Conservation (phyloP, 2,888 invertebrate genomes). For the Synergus japonicus region DNA sequence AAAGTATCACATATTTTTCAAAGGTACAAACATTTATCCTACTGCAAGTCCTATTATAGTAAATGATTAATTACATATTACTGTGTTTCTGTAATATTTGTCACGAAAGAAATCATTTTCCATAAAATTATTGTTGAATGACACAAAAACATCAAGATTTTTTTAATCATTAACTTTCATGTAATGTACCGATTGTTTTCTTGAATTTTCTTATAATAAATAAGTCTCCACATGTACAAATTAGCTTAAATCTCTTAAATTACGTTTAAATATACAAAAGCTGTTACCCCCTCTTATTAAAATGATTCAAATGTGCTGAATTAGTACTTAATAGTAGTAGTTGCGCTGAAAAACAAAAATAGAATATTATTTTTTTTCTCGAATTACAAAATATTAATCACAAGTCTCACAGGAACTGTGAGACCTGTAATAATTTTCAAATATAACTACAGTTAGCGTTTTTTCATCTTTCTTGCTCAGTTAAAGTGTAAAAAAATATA, state of each 20-base stretch:
- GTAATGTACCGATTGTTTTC: neutral
- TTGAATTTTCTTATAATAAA: neutral
- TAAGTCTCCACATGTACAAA: neutral
- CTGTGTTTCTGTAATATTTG: neutral
- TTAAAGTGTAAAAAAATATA: no score
- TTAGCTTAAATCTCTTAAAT: neutral
- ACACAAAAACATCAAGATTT: neutral
- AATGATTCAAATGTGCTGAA: neutral
- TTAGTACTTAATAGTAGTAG: neutral
- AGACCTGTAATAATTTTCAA: no score
- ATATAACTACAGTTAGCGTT: neutral
- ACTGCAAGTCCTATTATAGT: neutral
- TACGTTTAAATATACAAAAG: neutral
- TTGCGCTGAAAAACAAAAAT: constrained; percentile 7
- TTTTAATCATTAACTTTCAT: neutral
- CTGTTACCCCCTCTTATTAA: neutral
- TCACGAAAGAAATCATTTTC: neutral
- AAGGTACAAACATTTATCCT: neutral
- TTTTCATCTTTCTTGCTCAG: no score
- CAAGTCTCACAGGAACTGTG: no score
- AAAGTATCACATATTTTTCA: constrained; percentile 1
- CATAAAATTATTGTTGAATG: neutral
- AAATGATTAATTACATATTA: neutral
- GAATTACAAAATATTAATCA: no score
- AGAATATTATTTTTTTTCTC: constrained; percentile 3